Evolutionary conservation across 2,113 vertebrate species (phyloP).

Genomic region (Sinocyclocheilus anshuiensis): DNA sequence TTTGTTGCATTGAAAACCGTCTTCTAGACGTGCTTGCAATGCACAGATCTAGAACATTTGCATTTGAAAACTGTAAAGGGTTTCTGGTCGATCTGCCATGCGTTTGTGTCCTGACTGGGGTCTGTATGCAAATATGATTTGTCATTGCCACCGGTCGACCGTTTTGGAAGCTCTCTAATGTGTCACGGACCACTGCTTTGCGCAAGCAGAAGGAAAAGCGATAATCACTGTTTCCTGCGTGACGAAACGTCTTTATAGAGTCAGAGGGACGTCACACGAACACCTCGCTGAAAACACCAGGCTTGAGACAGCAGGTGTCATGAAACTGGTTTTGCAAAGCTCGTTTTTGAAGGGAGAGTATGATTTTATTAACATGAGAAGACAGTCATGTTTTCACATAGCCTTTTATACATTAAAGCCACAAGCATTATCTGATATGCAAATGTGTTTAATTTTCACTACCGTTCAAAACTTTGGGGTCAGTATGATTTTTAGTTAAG

Average conservation of each 20-base stretch:
- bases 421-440: too few species aligned
- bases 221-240: constrained; percentile 78
- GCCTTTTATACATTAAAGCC: not conserved
- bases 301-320: too few species aligned
- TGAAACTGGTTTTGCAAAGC: too few species aligned
- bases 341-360: too few species aligned
- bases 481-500: too few species aligned
- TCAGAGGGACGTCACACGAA: not conserved
- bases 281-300: too few species aligned
- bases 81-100: not conserved
- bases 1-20: not conserved
- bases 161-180: constrained; percentile 26
- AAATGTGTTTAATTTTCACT: too few species aligned
- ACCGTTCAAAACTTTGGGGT: too few species aligned
- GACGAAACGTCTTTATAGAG: constrained; percentile 55
- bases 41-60: not conserved
- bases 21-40: not conserved
- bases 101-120: not conserved
- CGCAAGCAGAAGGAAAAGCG: constrained; percentile 15
- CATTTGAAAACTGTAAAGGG: not conserved
- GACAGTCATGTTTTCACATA: too few species aligned
- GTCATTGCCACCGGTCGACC: not conserved
- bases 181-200: constrained; percentile 14
- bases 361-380: too few species aligned
- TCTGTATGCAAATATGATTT: constrained; percentile 22